Evolutionary conservation across 2,888 invertebrate species (phyloP), one percentile per base, ranked within the genome.

Genomic region (Trissoscelio sp.): DNA sequence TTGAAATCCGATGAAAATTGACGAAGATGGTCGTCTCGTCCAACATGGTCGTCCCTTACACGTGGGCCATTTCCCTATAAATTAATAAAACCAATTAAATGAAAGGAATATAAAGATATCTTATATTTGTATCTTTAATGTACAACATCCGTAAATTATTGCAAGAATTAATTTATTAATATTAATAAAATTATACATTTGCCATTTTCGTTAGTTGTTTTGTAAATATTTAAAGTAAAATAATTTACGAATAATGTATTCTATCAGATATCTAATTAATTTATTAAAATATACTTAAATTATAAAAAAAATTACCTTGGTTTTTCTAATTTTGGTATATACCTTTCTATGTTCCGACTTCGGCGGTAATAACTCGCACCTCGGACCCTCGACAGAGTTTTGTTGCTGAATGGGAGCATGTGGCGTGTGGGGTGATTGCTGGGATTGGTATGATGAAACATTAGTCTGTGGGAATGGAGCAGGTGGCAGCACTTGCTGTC

Each of bases 1-100:
- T 96, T 96, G 91, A 97, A 97, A 85, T 97, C 96, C 86, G 95
- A 93, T 0, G 95, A 94, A 91, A 97, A 97, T 88, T 96, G 95
- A 83, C 96, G 94, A 69, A 97, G 90, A 18, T 80, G 80, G 20
- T 80, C 80, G 6, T 80, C 80, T 14, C 80, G 77, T 77, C 96
- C 96, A 91, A 89, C 83, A 70, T 91, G 91, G 2, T 91, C 91
- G n/a, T 91, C 91, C 44, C 91, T 83, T 31, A 84, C 86, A 16
- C 91, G 88, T 14, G 89, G 86, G 11, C 39, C 20, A 58, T 75
- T 75, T 16, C 48, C 51, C 75, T 75, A n/a, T 12, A 60, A 24
- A 72, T 48, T 34, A 34, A 34, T 4, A 24, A 24, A 24, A 5
- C 6, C 6, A 5, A 24, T 24, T 24, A 24, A 5, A 4, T 24